Base-by-base conservation (phyloP, 2,113 vertebrate genomes). In the Chlorodrepanis virens region DNA sequence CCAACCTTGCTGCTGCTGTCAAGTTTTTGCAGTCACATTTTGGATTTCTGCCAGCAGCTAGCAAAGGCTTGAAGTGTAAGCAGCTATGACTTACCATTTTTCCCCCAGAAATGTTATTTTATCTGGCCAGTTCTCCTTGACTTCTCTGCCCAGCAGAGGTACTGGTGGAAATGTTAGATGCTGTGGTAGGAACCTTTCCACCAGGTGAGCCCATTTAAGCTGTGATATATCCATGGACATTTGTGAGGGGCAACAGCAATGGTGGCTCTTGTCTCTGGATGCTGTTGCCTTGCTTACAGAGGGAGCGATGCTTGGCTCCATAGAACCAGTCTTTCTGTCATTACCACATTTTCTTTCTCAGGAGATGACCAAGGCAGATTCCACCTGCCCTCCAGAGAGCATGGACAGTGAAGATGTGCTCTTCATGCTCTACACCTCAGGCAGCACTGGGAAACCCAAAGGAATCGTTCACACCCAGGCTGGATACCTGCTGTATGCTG, bases 381-480 rank as follows among this genome's bases (percentile, higher is more conserved):
- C 98, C 0, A 79, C 97, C 4, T 99, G 99, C 20, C 4, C 92
- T 25, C 97, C 99, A 13, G 99, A 99, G 91, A 97, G 98, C 67
- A 98, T 99, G 98, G 98, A 97, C 95, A 99, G 99, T 2, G 99
- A 99, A 87, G 99, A 99, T 40, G 54, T 97, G 71, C 98, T 99
- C 31, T 99, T 99, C 83, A 97, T 99, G 97, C 97, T 99, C 31
- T 99, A 99, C 29, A 99, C 99, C 1, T 99, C 99, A 0, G 99
- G 99, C 50, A 99, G 99, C 92, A 99, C 99, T 0, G 99, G 99
- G 23, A 98, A 97, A 61, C 99, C 99, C 80, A 99, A 99, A 96
- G 99, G 99, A 33, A 94, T 99, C 0, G 97, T 99, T 49, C 99
- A 99, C 95, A 99, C 98, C 5, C 99, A 99, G 97, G 99, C 99